Evolutionary conservation across 1,140 invertebrate genomes (phyloP).

Genomic region (Drosophila jambulina): DNA sequence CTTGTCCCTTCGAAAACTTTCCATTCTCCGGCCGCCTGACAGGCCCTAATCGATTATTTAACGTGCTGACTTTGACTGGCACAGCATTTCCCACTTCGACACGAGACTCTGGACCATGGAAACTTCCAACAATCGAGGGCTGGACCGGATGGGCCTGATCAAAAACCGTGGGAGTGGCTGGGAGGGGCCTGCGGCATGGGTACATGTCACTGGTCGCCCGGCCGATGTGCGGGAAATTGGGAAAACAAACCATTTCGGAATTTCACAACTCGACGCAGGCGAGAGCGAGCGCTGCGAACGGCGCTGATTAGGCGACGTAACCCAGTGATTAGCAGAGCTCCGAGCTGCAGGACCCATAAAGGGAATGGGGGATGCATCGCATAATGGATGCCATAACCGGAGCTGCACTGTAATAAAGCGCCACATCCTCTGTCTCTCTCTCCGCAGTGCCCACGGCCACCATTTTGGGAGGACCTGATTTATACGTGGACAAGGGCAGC

Average conservation of each 20-base stretch:
- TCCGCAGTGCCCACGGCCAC: constrained; percentile 92
- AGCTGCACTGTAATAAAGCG: constrained; percentile 12
- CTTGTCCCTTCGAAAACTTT: constrained; percentile 35
- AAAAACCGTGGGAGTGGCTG: background rate
- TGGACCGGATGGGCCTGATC: constrained; percentile 40
- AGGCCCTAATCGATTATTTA: constrained; percentile 52
- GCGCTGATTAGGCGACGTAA: constrained; percentile 48
- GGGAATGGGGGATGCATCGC: constrained; percentile 7
- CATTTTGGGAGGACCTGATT: constrained; percentile 94
- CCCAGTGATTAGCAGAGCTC: constrained; percentile 46
- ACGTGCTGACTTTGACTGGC: constrained; percentile 53
- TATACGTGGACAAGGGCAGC: constrained; percentile 95
- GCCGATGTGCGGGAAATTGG: constrained; percentile 26
- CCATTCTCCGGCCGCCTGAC: constrained; percentile 28
- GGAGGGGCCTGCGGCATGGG: background rate
- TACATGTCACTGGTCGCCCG: constrained; percentile 32
- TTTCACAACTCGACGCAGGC: constrained; percentile 46
- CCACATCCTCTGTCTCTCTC: background rate
- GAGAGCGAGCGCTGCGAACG: constrained; percentile 10
- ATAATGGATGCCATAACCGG: constrained; percentile 32
- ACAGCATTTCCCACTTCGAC: constrained; percentile 25
- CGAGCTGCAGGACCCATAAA: constrained; percentile 4
- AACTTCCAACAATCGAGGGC: constrained; percentile 28
- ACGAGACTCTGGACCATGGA: constrained; percentile 15
- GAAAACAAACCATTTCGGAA: constrained; percentile 35